Conservation (phyloP, 2,113 vertebrate genomes). For the Channa argus region DNA sequence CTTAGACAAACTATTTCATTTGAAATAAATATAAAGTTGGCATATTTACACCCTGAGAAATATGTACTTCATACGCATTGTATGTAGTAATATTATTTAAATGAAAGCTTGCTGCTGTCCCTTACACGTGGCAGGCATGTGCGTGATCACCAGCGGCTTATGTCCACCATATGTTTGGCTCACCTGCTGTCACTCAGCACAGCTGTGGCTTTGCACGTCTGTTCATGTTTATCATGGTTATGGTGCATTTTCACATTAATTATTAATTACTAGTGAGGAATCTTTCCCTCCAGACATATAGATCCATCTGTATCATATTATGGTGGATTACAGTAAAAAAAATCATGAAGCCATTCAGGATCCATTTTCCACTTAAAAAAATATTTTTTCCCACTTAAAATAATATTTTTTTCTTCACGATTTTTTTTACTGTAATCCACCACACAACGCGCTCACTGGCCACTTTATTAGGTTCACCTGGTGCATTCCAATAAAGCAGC, state of each 20-base stretch:
- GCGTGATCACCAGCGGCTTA: constrained; percentile 43
- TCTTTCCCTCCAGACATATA: constrained; percentile 28
- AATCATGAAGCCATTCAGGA: too few relatives aligned
- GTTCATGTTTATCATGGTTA: constrained; percentile 39
- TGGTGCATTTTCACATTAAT: constrained; percentile 7
- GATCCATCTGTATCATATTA: constrained; percentile 8
- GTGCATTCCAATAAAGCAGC: too few relatives aligned
- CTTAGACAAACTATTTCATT: background rate
- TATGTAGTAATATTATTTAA: constrained; percentile 12
- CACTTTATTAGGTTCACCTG: too few relatives aligned
- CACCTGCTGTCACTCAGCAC: constrained; percentile 11
- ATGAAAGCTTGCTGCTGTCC: constrained; percentile 22
- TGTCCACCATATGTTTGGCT: constrained; percentile 59
- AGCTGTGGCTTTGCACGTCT: constrained; percentile 48
- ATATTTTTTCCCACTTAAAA: too few relatives aligned
- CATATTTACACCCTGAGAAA: background rate
- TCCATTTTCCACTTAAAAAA: too few relatives aligned
- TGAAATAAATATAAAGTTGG: background rate
- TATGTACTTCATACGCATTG: constrained; percentile 4
- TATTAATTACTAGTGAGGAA: constrained; percentile 5
- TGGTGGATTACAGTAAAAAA: constrained; percentile 18
- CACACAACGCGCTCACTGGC: too few relatives aligned
- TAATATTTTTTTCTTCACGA: too few relatives aligned
- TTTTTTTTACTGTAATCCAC: too few relatives aligned
- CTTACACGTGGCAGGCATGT: constrained; percentile 31